Conservation (phyloP, 2,797 vertebrate genomes). For the Enteromius treurensis region DNA sequence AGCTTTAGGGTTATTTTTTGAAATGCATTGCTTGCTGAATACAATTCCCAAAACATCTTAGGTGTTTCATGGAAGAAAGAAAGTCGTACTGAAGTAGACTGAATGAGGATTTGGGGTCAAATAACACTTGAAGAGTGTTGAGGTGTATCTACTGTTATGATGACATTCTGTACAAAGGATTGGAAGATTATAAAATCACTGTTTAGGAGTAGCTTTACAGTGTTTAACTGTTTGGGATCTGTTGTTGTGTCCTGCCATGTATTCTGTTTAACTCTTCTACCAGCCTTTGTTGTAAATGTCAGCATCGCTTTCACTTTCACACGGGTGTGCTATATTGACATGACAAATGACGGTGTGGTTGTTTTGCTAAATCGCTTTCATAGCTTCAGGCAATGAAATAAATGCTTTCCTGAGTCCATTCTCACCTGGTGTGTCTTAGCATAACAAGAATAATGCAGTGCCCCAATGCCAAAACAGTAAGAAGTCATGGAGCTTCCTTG, state of each 20-base stretch:
- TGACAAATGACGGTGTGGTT: not conserved
- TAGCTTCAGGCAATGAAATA: constrained; percentile 12
- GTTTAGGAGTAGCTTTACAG: constrained; percentile 5
- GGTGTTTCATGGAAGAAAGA: not conserved
- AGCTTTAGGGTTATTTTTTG: not conserved
- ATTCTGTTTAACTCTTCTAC: not conserved
- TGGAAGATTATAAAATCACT: not conserved
- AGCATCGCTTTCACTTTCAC: constrained; percentile 1
- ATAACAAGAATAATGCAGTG: not conserved
- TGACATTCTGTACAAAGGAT: not conserved
- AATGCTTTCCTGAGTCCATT: not conserved
- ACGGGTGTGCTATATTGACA: not conserved
- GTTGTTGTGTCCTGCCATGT: not conserved
- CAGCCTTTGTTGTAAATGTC: constrained; percentile 2
- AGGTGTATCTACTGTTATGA: not conserved
- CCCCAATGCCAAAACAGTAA: not conserved
- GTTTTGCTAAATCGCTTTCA: constrained; percentile 14
- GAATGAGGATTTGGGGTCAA: not conserved
- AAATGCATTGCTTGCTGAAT: not conserved
- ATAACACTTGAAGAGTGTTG: not conserved
- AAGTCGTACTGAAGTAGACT: not conserved
- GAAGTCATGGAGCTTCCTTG: not conserved
- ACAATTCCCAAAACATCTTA: not conserved
- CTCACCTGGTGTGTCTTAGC: not conserved
- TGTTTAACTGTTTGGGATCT: constrained; percentile 6